phyloP scores from a whole-genome alignment of 2,113 vertebrate species.

The Rana temporaria region DNA sequence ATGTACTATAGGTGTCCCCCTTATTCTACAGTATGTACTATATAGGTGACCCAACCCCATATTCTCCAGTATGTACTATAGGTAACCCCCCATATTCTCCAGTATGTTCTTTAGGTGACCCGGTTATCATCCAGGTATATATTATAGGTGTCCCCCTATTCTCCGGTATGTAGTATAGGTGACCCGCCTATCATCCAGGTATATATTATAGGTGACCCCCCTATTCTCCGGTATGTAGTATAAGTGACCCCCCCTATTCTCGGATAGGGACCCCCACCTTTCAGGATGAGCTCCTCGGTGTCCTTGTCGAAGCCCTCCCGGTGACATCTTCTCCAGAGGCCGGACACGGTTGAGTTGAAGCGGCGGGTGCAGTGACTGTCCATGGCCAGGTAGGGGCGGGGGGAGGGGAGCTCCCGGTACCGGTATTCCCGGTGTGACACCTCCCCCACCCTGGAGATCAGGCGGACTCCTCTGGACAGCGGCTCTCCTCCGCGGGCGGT shows the following conservation, averaged over 20 bases:
- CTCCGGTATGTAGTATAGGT: not conserved
- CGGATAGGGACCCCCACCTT: conserved; percentile 70
- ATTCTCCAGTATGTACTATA: too few relatives aligned
- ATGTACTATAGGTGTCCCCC: too few relatives aligned
- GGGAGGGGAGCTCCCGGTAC: conserved; percentile 61
- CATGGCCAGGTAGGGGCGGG: conserved; percentile 77
- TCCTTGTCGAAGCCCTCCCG: conserved; percentile 88
- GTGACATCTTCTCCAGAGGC: conserved; percentile 87
- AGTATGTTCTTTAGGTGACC: too few relatives aligned
- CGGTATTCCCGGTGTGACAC: not conserved
- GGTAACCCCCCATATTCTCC: too few relatives aligned
- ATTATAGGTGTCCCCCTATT: too few relatives aligned
- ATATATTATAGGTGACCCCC: not conserved
- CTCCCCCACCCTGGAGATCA: conserved; percentile 27
- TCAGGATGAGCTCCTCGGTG: conserved; percentile 86
- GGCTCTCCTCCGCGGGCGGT: not conserved
- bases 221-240: not conserved
- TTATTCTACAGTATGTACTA: too few relatives aligned
- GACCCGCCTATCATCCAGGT: not conserved
- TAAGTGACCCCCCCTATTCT: not conserved
- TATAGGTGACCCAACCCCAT: too few relatives aligned
- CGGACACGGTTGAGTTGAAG: conserved; percentile 88
- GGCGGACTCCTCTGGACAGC: conserved; percentile 12
- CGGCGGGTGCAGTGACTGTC: conserved; percentile 87
- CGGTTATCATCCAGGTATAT: too few relatives aligned